Conservation (phyloP, 1,140 invertebrate species). For the Cheumatopsyche charites region DNA sequence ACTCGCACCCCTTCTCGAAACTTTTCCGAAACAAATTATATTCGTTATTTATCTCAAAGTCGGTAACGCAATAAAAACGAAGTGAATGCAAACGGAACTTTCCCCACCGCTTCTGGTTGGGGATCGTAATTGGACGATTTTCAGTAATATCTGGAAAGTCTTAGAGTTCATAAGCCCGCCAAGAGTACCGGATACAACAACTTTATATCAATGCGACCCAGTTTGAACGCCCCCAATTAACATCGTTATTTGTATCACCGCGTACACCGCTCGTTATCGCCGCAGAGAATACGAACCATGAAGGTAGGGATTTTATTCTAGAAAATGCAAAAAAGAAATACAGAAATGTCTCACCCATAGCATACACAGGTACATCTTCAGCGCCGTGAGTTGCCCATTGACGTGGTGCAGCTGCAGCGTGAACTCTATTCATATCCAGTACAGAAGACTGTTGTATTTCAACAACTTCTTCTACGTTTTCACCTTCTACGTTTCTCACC, state of each 20-base stretch:
- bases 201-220: slow-evolving; percentile 11
- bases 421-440: slow-evolving; percentile 60
- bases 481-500: slow-evolving; percentile 50
- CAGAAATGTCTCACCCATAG: slow-evolving; percentile 64
- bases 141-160: background rate
- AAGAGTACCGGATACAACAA: background rate
- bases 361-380: slow-evolving; percentile 88
- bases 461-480: slow-evolving; percentile 32
- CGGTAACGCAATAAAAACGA: too few relatives aligned
- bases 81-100: too few relatives aligned
- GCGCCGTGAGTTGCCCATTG: slow-evolving; percentile 86
- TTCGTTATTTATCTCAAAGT: too few relatives aligned
- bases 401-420: slow-evolving; percentile 69
- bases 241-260: slow-evolving; percentile 6
- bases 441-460: background rate
- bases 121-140: background rate
- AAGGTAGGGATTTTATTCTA: background rate
- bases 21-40: too few relatives aligned
- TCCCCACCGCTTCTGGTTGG: too few relatives aligned
- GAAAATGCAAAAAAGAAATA: background rate
- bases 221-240: slow-evolving; percentile 1
- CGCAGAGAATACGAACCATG: background rate
- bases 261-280: background rate
- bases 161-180: background rate
- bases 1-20: too few relatives aligned